Evolutionary conservation across 2,888 invertebrate genomes (phyloP).

Genomic region (Camptogramma bilineatum): DNA sequence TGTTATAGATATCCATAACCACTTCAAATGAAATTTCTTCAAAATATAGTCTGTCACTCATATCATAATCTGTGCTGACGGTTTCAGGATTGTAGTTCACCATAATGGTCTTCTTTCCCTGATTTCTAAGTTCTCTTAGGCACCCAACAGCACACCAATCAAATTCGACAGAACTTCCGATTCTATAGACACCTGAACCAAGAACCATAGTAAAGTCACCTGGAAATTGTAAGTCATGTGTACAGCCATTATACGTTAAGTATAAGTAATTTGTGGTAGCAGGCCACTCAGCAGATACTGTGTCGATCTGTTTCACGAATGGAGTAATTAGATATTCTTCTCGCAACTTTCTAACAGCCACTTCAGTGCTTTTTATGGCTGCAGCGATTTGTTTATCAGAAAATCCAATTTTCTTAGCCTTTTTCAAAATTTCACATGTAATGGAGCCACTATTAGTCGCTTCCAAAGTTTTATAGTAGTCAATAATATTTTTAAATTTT

Average conservation of each 20-base stretch:
- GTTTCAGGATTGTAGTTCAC: conserved; percentile 99
- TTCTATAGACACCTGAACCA: conserved; percentile 98
- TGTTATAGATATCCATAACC: conserved; percentile 98
- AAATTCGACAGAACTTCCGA: conserved; percentile 99
- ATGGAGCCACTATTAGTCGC: conserved; percentile 86
- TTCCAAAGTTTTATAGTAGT: conserved; percentile 89
- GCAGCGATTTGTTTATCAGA: conserved; percentile 98
- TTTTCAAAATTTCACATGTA: conserved; percentile 87
- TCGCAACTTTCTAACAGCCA: conserved; percentile 91
- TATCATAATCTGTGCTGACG: conserved; percentile 99
- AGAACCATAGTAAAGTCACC: conserved; percentile 94
- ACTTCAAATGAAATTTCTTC: conserved; percentile 99
- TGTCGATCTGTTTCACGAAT: conserved; percentile 98
- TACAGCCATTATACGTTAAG: conserved; percentile 95
- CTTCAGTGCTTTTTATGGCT: conserved; percentile 94
- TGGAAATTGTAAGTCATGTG: conserved; percentile 93
- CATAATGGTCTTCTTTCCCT: conserved; percentile 97
- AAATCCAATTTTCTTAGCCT: conserved; percentile 97
- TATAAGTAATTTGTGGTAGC: conserved; percentile 99
- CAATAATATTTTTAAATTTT: conserved; percentile 96
- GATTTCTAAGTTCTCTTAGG: conserved; percentile 93
- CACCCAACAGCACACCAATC: conserved; percentile 99
- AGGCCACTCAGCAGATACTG: conserved; percentile 99
- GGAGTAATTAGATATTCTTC: conserved; percentile 92
- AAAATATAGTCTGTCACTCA: conserved; percentile 99